Conservation (phyloP, 2,113 vertebrate species). For the Pleuronectes platessa region DNA sequence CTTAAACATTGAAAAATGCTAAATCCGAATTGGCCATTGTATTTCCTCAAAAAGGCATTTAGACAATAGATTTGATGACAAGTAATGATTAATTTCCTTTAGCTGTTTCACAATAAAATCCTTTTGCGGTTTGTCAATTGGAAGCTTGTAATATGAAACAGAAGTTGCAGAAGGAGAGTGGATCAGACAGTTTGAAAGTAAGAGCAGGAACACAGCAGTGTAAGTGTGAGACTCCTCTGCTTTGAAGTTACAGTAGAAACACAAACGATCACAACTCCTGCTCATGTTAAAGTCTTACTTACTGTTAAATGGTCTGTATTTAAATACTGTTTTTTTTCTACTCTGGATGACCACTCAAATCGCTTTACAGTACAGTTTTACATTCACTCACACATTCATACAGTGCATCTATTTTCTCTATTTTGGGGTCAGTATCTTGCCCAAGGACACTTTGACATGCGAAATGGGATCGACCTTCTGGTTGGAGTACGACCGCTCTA, state of each 20-base stretch:
- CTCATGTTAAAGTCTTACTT: background rate
- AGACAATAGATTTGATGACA: background rate
- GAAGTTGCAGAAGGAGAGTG: background rate
- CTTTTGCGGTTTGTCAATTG: background rate
- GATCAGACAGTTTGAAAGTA: background rate
- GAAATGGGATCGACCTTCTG: too few species aligned
- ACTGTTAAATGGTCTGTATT: background rate
- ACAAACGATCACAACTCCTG: background rate
- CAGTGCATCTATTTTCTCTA: too few species aligned
- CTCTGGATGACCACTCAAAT: too few species aligned
- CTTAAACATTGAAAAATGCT: too few species aligned
- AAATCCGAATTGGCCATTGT: too few species aligned
- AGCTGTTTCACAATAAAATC: conserved; percentile 11
- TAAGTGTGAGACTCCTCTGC: background rate
- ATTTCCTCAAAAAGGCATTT: too few species aligned
- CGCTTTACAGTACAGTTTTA: too few species aligned
- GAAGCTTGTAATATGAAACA: background rate
- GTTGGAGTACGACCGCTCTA: too few species aligned
- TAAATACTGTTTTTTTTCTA: too few species aligned
- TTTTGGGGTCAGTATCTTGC: too few species aligned
- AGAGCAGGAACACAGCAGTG: background rate
- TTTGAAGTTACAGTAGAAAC: background rate
- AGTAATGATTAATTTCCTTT: background rate
- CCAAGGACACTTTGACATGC: too few species aligned
- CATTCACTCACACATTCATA: too few species aligned